phyloP scores from a whole-genome alignment of 2,797 vertebrate genomes.

The Lerista edwardsae region DNA sequence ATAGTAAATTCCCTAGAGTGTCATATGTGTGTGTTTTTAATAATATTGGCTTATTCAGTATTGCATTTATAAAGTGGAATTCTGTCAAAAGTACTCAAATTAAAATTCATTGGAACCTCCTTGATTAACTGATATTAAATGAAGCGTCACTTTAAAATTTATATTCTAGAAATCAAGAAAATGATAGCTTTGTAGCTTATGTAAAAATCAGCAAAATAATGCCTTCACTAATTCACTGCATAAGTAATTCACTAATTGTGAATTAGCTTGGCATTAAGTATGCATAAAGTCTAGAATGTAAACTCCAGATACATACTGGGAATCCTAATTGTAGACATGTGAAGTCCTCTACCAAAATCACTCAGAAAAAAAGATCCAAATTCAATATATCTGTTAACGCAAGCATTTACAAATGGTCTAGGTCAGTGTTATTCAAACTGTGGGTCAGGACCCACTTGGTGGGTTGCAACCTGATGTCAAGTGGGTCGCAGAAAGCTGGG shows the following conservation, averaged over 20 bases:
- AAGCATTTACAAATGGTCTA: not conserved
- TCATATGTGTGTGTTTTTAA: conserved; percentile 64
- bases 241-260: not conserved
- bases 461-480: too few relatives aligned
- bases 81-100: conserved; percentile 67
- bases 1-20: conserved; percentile 64
- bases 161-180: conserved; percentile 20
- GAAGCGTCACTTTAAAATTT: conserved; percentile 52
- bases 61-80: conserved; percentile 69
- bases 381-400: not conserved
- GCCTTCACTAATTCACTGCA: conserved; percentile 37
- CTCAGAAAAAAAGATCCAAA: not conserved
- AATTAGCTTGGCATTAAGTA: too few relatives aligned
- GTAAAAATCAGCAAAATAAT: conserved; percentile 57
- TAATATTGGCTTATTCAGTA: conserved; percentile 67
- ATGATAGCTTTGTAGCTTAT: conserved; percentile 1
- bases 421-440: too few relatives aligned
- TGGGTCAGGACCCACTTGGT: too few relatives aligned
- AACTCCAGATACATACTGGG: not conserved
- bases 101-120: conserved; percentile 56
- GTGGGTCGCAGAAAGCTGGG: too few relatives aligned
- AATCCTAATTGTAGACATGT: not conserved
- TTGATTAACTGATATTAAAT: conserved; percentile 56
- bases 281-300: not conserved
- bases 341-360: not conserved